These are phyloP conservation scores for Drosophila setosimentum DNA, from an alignment of 2,888 invertebrate genomes.

Conservation along the genomic window DNA sequence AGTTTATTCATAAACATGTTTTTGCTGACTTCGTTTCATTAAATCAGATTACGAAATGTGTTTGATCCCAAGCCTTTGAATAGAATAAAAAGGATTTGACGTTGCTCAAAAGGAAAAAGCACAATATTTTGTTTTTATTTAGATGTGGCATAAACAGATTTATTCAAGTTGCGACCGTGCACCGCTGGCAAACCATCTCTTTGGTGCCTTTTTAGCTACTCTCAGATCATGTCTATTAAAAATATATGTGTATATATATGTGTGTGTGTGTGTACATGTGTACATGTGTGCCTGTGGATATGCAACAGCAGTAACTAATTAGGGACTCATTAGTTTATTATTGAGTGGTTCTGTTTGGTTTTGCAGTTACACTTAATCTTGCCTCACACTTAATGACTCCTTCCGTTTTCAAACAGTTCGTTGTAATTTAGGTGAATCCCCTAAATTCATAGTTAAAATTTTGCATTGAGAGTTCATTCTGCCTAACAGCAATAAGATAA, in stretches of 20 bases:
- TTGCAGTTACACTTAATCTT: background rate
- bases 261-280: background rate
- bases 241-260: rapidly evolving
- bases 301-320: background rate
- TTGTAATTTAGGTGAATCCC: background rate
- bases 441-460: background rate
- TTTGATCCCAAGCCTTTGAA: background rate
- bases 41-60: background rate
- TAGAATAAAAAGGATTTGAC: background rate
- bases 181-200: too few species aligned
- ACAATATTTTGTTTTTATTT: background rate
- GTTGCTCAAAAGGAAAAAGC: background rate
- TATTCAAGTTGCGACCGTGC: background rate
- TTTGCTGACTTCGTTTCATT: background rate
- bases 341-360: background rate
- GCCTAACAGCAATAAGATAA: background rate
- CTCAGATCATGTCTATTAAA: background rate
- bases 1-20: background rate
- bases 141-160: background rate
- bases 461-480: background rate
- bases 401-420: background rate
- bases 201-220: background rate
- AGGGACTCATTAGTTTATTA: background rate
- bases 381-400: too few species aligned
- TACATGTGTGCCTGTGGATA: too few species aligned